Evolutionary conservation across 2,888 invertebrate species (phyloP).

Genomic region (Tetragnatha montana): DNA sequence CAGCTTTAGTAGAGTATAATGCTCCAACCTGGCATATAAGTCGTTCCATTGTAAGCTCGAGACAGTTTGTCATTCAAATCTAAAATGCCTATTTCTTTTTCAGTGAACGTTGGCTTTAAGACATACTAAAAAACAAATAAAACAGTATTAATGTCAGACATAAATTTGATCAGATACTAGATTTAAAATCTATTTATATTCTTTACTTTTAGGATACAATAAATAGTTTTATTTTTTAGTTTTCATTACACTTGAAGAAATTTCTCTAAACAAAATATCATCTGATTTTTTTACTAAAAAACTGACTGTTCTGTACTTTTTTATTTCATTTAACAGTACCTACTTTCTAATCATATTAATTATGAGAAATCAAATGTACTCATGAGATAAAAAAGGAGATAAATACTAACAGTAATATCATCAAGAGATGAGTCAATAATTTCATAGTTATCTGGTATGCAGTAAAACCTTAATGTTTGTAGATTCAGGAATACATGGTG

Average conservation of each 20-base stretch:
- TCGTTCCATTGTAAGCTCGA: slow-evolving; percentile 95
- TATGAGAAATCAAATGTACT: no score
- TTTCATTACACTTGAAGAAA: neutral
- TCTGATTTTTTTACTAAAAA: neutral
- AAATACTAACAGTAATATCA: slow-evolving; percentile 84
- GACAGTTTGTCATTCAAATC: slow-evolving; percentile 90
- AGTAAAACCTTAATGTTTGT: slow-evolving; percentile 97
- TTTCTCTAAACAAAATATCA: neutral
- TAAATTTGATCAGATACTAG: neutral
- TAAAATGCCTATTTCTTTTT: slow-evolving; percentile 86
- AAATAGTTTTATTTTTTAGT: neutral
- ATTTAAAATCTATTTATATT: neutral
- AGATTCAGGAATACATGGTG: slow-evolving; percentile 99
- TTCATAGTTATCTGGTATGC: slow-evolving; percentile 99
- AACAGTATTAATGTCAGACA: neutral
- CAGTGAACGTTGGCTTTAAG: slow-evolving; percentile 95
- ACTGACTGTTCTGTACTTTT: neutral
- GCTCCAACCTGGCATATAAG: slow-evolving; percentile 90
- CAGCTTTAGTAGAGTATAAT: neutral
- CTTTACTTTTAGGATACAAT: no score
- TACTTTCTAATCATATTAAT: no score
- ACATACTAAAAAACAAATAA: slow-evolving; percentile 82
- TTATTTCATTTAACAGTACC: slow-evolving; percentile 12
- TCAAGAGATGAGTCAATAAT: slow-evolving; percentile 97
- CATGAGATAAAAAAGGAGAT: no score